phyloP scores from a whole-genome alignment of 2,888 invertebrate genomes.

The Rotaria socialis region DNA sequence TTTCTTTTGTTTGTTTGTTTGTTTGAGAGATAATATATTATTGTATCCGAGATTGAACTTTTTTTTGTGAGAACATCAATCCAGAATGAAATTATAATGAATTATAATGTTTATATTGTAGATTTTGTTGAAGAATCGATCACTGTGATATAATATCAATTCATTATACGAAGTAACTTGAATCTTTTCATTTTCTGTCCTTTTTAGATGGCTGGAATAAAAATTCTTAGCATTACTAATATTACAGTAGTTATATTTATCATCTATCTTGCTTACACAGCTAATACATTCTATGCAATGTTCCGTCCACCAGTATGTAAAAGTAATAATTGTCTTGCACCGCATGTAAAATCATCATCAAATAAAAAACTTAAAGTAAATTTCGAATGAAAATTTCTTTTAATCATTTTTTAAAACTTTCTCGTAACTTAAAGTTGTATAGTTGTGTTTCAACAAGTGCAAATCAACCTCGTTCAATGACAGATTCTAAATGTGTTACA shows the following conservation, averaged over 20 bases:
- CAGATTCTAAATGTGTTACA: not conserved
- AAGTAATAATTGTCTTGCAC: not conserved
- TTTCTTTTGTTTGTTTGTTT: not conserved
- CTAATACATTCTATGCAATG: conserved; percentile 45
- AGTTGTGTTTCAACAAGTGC: conserved; percentile 17
- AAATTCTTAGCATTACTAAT: conserved; percentile 38
- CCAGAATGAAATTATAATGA: not conserved
- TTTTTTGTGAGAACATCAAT: not conserved
- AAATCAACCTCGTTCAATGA: conserved; percentile 8
- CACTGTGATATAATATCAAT: not conserved
- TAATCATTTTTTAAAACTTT: not conserved
- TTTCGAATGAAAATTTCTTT: not conserved
- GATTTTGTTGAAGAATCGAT: not conserved
- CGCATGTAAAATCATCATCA: not conserved
- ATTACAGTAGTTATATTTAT: conserved; percentile 40
- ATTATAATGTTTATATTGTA: conserved; percentile 7
- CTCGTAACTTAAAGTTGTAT: not conserved
- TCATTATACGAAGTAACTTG: too few relatives aligned
- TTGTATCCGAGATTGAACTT: not conserved
- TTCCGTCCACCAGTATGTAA: conserved; percentile 39
- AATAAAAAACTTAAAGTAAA: conserved; percentile 10
- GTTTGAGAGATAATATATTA: conserved; percentile 11
- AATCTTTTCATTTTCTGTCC: not conserved
- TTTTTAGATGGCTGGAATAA: conserved; percentile 24
- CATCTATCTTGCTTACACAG: conserved; percentile 36